Percentiles rank a stretch among this genome's conserved stretches.
These are phyloP conservation scores for Grus americana DNA, from an alignment of 2,113 vertebrate genomes.

Conservation along the genomic window DNA sequence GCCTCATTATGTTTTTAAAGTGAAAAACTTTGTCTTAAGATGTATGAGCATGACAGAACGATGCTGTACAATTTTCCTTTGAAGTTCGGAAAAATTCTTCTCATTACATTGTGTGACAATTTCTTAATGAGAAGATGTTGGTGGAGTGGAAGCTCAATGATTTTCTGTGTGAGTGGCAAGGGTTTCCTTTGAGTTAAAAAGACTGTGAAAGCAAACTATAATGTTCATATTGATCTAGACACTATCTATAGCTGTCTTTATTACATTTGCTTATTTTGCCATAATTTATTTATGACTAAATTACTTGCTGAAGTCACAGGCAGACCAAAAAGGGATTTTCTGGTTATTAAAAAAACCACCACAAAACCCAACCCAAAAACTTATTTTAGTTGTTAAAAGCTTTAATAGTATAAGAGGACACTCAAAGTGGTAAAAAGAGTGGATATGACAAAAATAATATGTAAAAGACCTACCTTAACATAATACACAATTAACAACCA, in stretches of 20 bases:
- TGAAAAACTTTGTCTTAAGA: constrained; percentile 23
- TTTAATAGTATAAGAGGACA: background rate
- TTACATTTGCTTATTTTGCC: constrained; percentile 43
- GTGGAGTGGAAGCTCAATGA: background rate
- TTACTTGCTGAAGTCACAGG: background rate
- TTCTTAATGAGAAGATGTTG: constrained; percentile 15
- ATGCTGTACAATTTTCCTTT: background rate
- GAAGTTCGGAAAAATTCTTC: constrained; percentile 22
- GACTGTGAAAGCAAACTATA: constrained; percentile 21
- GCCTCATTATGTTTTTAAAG: constrained; percentile 32
- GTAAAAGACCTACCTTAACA: background rate
- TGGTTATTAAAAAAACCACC: background rate
- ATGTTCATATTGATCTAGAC: constrained; percentile 60
- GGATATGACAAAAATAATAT: background rate
- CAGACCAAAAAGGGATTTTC: constrained; percentile 26
- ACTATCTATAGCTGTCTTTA: constrained; percentile 55
- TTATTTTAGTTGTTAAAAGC: background rate
- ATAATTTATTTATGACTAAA: constrained; percentile 61
- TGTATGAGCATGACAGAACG: background rate
- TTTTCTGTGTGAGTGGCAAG: background rate
- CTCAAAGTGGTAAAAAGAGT: background rate
- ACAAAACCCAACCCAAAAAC: background rate
- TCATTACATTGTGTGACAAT: background rate
- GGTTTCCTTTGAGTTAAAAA: constrained; percentile 43
- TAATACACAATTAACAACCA: background rate